Percentiles rank a stretch among this genome's conserved stretches.
These are phyloP conservation scores for Fulmarus glacialis DNA, from an alignment of 2,113 vertebrate genomes.

Conservation along the genomic window DNA sequence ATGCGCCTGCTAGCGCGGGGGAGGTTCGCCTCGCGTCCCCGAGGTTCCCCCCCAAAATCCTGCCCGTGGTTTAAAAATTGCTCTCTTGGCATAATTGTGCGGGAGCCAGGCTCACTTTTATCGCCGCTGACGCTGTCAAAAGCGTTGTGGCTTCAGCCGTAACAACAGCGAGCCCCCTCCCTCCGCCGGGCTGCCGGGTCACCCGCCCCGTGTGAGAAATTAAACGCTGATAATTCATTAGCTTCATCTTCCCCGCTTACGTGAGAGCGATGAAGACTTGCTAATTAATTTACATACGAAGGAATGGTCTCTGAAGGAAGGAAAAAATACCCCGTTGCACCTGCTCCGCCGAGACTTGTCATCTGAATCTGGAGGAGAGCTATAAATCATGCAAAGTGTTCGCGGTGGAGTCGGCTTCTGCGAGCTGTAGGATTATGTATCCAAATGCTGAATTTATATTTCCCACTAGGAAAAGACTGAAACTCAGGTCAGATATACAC, in stretches of 20 bases:
- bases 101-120: background rate
- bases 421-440: conserved; percentile 43
- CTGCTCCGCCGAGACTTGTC: conserved; percentile 40
- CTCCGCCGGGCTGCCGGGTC: background rate
- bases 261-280: background rate
- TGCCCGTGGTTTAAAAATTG: background rate
- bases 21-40: background rate
- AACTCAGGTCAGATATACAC: conserved; percentile 48
- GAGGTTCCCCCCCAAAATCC: background rate
- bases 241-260: background rate
- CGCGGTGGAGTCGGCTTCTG: conserved; percentile 1
- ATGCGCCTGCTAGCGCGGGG: background rate
- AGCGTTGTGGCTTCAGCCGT: background rate
- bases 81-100: background rate
- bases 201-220: background rate
- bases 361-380: conserved; percentile 16
- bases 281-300: conserved; percentile 13
- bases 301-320: background rate
- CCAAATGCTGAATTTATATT: conserved; percentile 54
- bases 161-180: background rate
- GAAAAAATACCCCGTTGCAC: conserved; percentile 3
- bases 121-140: background rate
- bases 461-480: conserved; percentile 53
- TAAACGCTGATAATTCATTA: background rate
- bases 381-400: conserved; percentile 46